Evolutionary conservation across 2,797 vertebrate genomes (phyloP).

Genomic region (Lagocephalus sceleratus): DNA sequence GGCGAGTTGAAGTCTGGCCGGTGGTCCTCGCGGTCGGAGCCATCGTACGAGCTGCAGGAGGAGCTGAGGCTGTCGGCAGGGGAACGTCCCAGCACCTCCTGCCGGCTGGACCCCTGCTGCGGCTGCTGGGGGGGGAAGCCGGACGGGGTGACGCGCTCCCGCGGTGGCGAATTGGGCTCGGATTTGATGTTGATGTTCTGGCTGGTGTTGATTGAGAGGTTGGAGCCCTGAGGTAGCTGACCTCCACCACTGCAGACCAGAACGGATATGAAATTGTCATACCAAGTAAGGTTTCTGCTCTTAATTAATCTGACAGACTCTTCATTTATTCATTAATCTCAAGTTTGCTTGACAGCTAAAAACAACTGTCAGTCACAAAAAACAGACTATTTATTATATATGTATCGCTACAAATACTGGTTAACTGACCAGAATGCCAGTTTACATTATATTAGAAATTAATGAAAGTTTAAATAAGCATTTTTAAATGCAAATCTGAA

Average conservation of each 20-base stretch:
- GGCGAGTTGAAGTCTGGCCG: slow-evolving; percentile 92
- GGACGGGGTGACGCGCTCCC: slow-evolving; percentile 89
- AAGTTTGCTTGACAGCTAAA: too few relatives aligned
- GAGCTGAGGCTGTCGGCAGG: slow-evolving; percentile 98
- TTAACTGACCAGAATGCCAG: too few relatives aligned
- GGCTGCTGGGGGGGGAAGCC: slow-evolving; percentile 82
- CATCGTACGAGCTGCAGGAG: slow-evolving; percentile 97
- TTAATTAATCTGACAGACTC: too few relatives aligned
- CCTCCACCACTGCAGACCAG: slow-evolving; percentile 83
- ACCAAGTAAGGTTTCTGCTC: too few relatives aligned
- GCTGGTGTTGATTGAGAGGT: slow-evolving; percentile 93
- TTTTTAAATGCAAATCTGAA: too few relatives aligned
- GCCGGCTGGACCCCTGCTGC: slow-evolving; percentile 80
- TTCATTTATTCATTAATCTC: too few relatives aligned
- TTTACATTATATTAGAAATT: too few relatives aligned
- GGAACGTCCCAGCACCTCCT: slow-evolving; percentile 90
- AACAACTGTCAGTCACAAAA: too few relatives aligned
- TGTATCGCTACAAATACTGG: too few relatives aligned
- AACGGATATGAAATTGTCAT: slow-evolving; percentile 1
- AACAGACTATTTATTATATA: too few relatives aligned
- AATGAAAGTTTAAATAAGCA: too few relatives aligned
- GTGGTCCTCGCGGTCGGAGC: slow-evolving; percentile 95
- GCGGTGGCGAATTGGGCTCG: slow-evolving; percentile 95
- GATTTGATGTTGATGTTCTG: slow-evolving; percentile 97
- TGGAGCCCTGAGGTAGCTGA: slow-evolving; percentile 97